Base-by-base conservation (phyloP, 2,113 vertebrate genomes). In the Strix uralensis region DNA sequence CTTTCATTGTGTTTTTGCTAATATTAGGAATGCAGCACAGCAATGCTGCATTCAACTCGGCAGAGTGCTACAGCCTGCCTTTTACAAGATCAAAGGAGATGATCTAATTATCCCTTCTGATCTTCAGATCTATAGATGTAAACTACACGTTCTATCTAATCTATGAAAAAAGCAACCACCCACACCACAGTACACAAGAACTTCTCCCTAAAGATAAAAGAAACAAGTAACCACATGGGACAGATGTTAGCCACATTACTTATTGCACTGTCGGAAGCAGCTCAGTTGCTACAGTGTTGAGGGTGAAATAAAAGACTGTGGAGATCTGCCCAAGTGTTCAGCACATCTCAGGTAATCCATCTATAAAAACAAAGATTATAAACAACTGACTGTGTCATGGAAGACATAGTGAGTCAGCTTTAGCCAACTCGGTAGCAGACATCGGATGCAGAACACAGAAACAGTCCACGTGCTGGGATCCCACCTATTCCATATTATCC, bases 31-130 rank as follows among this genome's bases (percentile, higher is more conserved):
- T 51, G 46, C 44, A 77, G 49, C 82, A 62, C n/a, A 52, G 32
- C 49, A 91, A 59, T 8, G 57, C 30, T 49, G 57, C 54, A 54
- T 70, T 65, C 54, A 81, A 52, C 40, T 59, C 27, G 2, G 72
- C 1, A 2, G 16, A 89, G 42, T 6, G 0, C 86, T 63, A 13
- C 69, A 71, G 71, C 29, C 52, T 44, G 59, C 32, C 34, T 61
- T 79, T 57, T 5, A 46, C 17, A 40, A 78, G 91, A 92, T 95
- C 95, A 97, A 92, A 97, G 91, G 70, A 80, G 36, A 94, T 44
- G 54, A 92, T 85, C 69, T 91, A 86, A 96, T 91, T 81, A 91
- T 80, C 77, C 88, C 44, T 95, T 78, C 79, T 94, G 88, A 42
- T 90, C 90, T 90, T 93, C 85, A 94, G 86, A 92, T 51, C 95